These are phyloP conservation scores for Podarcis raffonei DNA, from an alignment of 2,113 vertebrate genomes.

Conservation along the genomic window DNA sequence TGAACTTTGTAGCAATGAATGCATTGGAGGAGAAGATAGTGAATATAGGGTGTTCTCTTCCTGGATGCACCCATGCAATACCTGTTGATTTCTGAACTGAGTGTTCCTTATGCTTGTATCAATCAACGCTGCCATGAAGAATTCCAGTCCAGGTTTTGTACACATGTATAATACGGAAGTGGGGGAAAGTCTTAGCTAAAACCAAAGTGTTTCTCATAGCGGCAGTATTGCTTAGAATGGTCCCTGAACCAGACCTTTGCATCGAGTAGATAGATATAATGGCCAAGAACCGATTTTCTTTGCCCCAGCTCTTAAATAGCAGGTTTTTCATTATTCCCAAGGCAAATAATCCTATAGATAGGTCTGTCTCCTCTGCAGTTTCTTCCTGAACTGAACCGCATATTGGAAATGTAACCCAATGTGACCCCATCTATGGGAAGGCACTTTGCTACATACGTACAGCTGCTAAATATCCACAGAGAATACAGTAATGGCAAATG, in stretches of 20 bases:
- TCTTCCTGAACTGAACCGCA: slow-evolving; percentile 33
- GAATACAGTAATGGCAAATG: neutral
- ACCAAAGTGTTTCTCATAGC: slow-evolving; percentile 14
- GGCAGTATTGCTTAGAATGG: slow-evolving; percentile 37
- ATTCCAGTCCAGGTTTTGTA: slow-evolving; percentile 10
- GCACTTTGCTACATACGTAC: slow-evolving; percentile 5
- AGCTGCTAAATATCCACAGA: neutral
- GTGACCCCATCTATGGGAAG: neutral
- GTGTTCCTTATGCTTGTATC: neutral
- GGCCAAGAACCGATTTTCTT: slow-evolving; percentile 20
- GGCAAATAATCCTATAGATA: slow-evolving; percentile 46
- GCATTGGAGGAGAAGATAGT: neutral
- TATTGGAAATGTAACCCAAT: slow-evolving; percentile 47
- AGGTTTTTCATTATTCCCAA: slow-evolving; percentile 47
- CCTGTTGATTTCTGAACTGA: neutral
- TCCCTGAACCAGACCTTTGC: slow-evolving; percentile 34
- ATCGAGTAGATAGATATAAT: slow-evolving; percentile 47
- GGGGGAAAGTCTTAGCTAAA: slow-evolving; percentile 34
- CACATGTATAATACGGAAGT: neutral
- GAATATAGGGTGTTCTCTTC: neutral
- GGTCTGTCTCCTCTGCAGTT: slow-evolving; percentile 40
- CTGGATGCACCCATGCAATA: neutral
- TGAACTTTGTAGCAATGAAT: neutral
- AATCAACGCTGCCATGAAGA: neutral
- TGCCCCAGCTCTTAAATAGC: slow-evolving; percentile 33